Evolutionary conservation across 2,888 invertebrate genomes (phyloP).

Genomic region (Parnassius smintheus): DNA sequence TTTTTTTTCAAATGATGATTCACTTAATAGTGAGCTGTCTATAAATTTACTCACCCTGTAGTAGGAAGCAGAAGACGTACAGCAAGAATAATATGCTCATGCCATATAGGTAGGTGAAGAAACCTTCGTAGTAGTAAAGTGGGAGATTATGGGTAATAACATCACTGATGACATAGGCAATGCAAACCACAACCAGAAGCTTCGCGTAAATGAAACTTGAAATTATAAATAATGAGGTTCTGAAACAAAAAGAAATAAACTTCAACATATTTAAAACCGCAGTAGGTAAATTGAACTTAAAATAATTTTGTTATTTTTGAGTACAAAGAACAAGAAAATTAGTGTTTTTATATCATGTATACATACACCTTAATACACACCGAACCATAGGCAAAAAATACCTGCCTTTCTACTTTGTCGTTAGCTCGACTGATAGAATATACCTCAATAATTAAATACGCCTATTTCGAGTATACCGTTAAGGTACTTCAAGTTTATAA

Average conservation of each 20-base stretch:
- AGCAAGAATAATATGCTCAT: constrained; percentile 95
- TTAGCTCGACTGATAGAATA: too few relatives aligned
- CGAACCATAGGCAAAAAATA: too few relatives aligned
- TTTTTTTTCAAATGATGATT: not conserved
- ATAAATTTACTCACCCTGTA: constrained; percentile 82
- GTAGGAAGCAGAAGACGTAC: constrained; percentile 96
- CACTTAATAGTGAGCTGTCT: not conserved
- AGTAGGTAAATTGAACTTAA: not conserved
- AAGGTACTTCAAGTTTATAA: too few relatives aligned
- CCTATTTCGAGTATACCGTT: too few relatives aligned
- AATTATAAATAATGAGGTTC: constrained; percentile 96
- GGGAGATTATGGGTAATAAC: constrained; percentile 96
- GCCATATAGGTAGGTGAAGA: constrained; percentile 96
- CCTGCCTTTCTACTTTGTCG: too few relatives aligned
- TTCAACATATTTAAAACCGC: not conserved
- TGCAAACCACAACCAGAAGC: constrained; percentile 94
- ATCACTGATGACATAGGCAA: constrained; percentile 97
- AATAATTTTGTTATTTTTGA: too few relatives aligned
- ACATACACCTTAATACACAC: too few relatives aligned
- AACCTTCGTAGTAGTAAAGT: constrained; percentile 95
- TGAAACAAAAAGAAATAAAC: constrained; percentile 71
- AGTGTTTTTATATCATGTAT: too few relatives aligned
- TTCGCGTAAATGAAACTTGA: constrained; percentile 98
- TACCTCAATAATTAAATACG: too few relatives aligned
- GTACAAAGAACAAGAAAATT: too few relatives aligned